Evolutionary conservation across 2,888 invertebrate genomes (phyloP).

Genomic region (Calliopum simillimum): DNA sequence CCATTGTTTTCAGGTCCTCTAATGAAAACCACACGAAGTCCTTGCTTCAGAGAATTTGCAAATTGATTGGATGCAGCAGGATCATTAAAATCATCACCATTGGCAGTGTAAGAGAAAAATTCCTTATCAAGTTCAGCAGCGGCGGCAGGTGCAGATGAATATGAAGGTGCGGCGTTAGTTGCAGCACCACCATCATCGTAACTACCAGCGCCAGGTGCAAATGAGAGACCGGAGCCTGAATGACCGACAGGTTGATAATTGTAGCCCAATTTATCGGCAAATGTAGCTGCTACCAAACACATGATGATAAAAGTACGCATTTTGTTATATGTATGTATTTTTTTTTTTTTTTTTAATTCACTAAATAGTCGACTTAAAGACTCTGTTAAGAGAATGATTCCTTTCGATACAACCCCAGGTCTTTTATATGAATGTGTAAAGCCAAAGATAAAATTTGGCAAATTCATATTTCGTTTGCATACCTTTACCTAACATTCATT

Average conservation of each 20-base stretch:
- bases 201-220: slow-evolving; percentile 47
- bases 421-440: not conserved
- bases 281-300: too few species aligned
- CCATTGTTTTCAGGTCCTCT: slow-evolving; percentile 62
- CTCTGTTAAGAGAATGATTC: not conserved
- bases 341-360: not conserved
- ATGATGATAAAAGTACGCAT: too few species aligned
- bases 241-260: slow-evolving; percentile 55
- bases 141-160: slow-evolving; percentile 44
- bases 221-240: slow-evolving; percentile 54
- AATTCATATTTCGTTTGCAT: not conserved
- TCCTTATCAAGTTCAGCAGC: slow-evolving; percentile 52
- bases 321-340: not conserved
- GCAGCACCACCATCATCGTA: slow-evolving; percentile 48
- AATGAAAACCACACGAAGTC: slow-evolving; percentile 62
- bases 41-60: slow-evolving; percentile 32
- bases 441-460: not conserved
- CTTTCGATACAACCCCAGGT: not conserved
- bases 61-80: slow-evolving; percentile 46
- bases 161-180: too few species aligned
- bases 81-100: slow-evolving; percentile 55
- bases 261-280: slow-evolving; percentile 57
- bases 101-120: slow-evolving; percentile 54
- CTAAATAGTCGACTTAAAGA: not conserved
- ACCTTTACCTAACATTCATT: too few species aligned